These are phyloP conservation scores for Torymus tubicola DNA, from an alignment of 2,888 invertebrate genomes.

Conservation along the genomic window DNA sequence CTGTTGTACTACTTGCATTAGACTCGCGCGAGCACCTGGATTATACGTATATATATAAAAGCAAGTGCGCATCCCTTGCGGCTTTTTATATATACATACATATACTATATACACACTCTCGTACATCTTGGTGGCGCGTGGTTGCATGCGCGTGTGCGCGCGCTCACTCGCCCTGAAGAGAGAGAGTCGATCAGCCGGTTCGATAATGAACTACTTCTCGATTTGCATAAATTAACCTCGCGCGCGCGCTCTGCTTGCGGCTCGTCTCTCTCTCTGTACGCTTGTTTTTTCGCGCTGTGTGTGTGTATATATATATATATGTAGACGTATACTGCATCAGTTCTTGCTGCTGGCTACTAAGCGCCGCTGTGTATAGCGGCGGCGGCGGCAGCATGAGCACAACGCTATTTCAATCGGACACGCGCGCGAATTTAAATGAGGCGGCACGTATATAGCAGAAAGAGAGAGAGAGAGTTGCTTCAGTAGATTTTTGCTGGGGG, in stretches of 20 bases:
- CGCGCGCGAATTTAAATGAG: no score
- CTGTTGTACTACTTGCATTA: background rate
- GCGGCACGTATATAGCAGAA: no score
- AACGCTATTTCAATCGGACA: no score
- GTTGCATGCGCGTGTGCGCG: background rate
- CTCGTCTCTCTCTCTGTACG: background rate
- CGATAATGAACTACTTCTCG: constrained; percentile 61
- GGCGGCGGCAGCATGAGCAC: no score
- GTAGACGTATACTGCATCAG: background rate
- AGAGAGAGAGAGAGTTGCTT: no score
- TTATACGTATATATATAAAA: background rate
- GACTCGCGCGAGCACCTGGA: constrained; percentile 17
- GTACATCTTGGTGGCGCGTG: background rate
- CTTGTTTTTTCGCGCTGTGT: background rate
- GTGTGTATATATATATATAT: no score
- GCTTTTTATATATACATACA: no score
- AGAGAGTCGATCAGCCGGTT: constrained; percentile 59
- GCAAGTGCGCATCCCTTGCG: no score
- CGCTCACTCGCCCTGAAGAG: background rate
- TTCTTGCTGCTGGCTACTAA: no score
- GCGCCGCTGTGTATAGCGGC: no score
- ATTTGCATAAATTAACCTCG: constrained; percentile 67
- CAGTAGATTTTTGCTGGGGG: no score
- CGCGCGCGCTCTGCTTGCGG: background rate
- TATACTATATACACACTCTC: no score